Base-by-base conservation (phyloP, 1,140 invertebrate genomes). In the Formica exsecta region DNA sequence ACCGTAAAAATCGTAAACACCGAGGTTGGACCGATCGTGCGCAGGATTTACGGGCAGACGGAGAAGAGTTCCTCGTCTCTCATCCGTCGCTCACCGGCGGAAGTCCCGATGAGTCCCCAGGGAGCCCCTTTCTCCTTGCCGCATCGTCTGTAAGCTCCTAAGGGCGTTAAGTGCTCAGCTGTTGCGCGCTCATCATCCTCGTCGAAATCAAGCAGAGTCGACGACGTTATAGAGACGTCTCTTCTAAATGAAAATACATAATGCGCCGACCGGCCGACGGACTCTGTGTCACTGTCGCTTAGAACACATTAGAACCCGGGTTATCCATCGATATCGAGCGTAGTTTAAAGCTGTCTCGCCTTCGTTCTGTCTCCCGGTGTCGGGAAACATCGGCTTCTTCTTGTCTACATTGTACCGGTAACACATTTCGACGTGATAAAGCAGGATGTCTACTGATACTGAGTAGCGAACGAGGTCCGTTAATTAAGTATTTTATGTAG, bases 141-240 rank as follows among this genome's bases (percentile, higher is more conserved):
- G 32, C 59, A 13, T 62, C 66, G 16, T 41, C 71, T 1, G 48
- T 16, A 5, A 48, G 44, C 44, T 48, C 44, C 16, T 57, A 59
- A 85, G 80, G 86, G 38, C 51, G 88, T 89, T 92, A 92, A 92
- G 92, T 93, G 93, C 83, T 94, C 94, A 94, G 94, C 94, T 94
- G 94, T 94, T 92, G 86, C 86, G 25, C 76, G 57, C 89, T 70
- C 71, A 62, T 90, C 89, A 90, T 77, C 81, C 76, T 48, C 4
- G 54, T 38, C 19, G 41, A 65, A 73, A 48, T 7, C 8, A 8
- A 51, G n/a, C 22, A 51, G 16, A 16, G 57, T 62, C 54, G 19
- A 5, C 48, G 57, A 25, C 22, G 22, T n/a, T 29, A 44, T 71
- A 54, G 85, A 74, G 71, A 61, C 57, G 74, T 73, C 65, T n/a